These are phyloP conservation scores for Salarias fasciatus DNA, from an alignment of 2,797 vertebrate species.

Conservation along the genomic window DNA sequence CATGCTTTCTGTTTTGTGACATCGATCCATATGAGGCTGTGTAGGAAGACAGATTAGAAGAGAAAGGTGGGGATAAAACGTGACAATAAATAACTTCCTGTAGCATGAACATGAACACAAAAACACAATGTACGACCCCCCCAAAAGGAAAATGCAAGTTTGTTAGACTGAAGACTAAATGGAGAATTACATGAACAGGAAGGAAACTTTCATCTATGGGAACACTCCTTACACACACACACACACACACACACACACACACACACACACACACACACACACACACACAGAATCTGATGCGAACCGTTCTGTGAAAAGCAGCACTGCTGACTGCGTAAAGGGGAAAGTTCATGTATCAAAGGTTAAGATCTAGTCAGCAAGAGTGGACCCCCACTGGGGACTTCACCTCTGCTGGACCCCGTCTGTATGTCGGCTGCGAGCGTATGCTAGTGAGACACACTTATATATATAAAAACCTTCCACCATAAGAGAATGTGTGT, in stretches of 20 bases:
- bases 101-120: no score
- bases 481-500: background rate
- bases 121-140: no score
- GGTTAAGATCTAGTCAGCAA: slow-evolving; percentile 71
- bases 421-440: slow-evolving; percentile 10
- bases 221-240: no score
- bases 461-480: background rate
- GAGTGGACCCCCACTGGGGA: slow-evolving; percentile 41
- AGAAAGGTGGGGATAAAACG: no score
- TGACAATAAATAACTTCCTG: no score
- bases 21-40: background rate
- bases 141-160: no score
- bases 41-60: background rate
- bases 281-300: no score
- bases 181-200: no score
- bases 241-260: background rate
- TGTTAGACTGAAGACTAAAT: background rate
- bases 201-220: no score
- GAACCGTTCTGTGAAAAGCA: slow-evolving; percentile 33
- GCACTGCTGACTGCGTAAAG: slow-evolving; percentile 64
- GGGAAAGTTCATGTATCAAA: slow-evolving; percentile 66
- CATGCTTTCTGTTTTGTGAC: background rate
- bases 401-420: slow-evolving; percentile 27
- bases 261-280: background rate
- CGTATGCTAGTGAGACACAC: background rate